Evolutionary conservation across 2,888 invertebrate genomes (phyloP), one percentile per base, ranked within the genome.

Genomic region (Exocentrus adspersus): DNA sequence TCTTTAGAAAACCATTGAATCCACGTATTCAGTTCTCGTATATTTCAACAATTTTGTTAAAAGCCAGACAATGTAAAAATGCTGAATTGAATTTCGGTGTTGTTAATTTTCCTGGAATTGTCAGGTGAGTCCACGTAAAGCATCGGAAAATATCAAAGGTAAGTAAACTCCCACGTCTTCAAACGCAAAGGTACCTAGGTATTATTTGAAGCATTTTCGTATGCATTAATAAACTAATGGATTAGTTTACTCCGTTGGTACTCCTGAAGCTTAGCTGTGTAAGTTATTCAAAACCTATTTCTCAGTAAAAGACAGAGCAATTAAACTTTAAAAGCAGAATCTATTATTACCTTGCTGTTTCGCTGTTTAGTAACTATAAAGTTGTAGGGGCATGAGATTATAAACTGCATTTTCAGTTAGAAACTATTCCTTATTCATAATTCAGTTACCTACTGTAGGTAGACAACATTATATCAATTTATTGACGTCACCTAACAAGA

Each of bases 61-160:
- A n/a, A 48, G n/a, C 48, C 14, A 5, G 14, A 9, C 24, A 14
- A 7, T 28, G 32, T 30, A 48, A 14, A 28, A 14, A 48, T 48
- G n/a, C 16, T 12, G n/a, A 52, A 52, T 20, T 37, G 12, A 32
- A 52, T 19, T 52, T 20, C 19, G 10, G 14, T 5, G 37, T 30
- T 17, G 20, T 19, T 12, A 41, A 41, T 41, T 53, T 53, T 14
- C 21, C 32, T 21, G 41, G 1, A 20, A 10, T 9, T 32, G 37
- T 51, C 41, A 53, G 37, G 41, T 53, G 52, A 12, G 37, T n/a
- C 37, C 9, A 20, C 17, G 19, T 24, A 21, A 16, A 19, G 10
- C 24, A n/a, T 42, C 42, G 21, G 42, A 54, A 52, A 54, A 54
- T 54, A 43, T 54, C 54, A 54, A 28, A 43, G 54, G 54, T 54